A percentile compares a stretch with the other conserved stretches of the same genome.
Evolutionary conservation across 2,113 vertebrate genomes (phyloP).

Genomic region (Egretta garzetta): DNA sequence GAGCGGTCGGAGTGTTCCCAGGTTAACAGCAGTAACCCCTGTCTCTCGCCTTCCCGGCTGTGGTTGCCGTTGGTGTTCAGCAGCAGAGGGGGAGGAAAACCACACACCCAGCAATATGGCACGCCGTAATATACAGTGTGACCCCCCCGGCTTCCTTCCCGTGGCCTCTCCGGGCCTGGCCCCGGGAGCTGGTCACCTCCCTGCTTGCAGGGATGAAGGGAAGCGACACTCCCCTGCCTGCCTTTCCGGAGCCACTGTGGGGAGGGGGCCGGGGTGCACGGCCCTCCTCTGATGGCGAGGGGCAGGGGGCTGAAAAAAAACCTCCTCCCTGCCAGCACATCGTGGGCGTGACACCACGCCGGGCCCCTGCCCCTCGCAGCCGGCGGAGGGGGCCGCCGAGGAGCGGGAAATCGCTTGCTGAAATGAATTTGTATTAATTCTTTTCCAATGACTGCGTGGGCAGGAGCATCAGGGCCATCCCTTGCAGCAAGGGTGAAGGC

Average conservation of each 20-base stretch:
- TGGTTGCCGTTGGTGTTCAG: background rate
- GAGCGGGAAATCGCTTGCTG: background rate
- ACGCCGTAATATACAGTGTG: background rate
- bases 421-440: background rate
- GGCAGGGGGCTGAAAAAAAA: background rate
- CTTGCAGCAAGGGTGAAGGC: background rate
- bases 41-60: background rate
- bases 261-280: background rate
- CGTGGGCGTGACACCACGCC: accelerated
- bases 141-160: background rate
- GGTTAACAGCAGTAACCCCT: background rate
- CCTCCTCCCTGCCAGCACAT: background rate
- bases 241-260: background rate
- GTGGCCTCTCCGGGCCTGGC: background rate
- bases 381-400: no score
- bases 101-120: background rate
- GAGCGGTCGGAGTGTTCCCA: background rate
- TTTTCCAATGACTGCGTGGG: background rate
- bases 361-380: background rate
- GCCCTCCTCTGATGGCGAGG: accelerated
- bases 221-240: background rate
- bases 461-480: background rate
- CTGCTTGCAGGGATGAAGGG: background rate
- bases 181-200: background rate
- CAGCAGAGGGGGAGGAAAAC: background rate